Evolutionary conservation across 2,888 invertebrate genomes (phyloP).

Genomic region (Noctua pronuba): DNA sequence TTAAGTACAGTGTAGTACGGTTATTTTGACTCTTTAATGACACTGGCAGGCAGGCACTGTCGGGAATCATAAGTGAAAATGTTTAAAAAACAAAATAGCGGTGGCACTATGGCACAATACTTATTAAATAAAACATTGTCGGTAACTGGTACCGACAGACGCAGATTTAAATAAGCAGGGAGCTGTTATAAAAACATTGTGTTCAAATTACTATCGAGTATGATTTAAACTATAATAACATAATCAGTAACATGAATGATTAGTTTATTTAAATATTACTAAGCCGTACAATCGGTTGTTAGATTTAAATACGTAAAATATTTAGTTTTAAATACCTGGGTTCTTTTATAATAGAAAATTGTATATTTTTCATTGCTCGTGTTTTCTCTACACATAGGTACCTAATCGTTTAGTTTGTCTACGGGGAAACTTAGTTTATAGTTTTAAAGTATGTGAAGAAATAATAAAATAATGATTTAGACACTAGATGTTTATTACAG

Average conservation of each 20-base stretch:
- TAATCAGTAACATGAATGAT: slow-evolving; percentile 9
- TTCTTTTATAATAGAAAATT: slow-evolving; percentile 11
- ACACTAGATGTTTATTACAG: neutral
- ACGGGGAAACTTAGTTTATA: neutral
- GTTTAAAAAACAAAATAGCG: neutral
- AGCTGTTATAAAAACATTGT: slow-evolving; percentile 6
- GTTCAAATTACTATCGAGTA: neutral
- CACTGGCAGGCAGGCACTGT: too few relatives aligned
- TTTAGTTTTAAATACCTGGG: slow-evolving; percentile 16
- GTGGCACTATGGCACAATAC: neutral
- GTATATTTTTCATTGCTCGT: neutral
- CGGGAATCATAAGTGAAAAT: neutral
- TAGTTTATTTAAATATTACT: slow-evolving; percentile 30
- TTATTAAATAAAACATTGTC: neutral
- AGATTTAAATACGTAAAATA: slow-evolving; percentile 29
- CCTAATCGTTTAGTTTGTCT: neutral
- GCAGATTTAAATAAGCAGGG: slow-evolving; percentile 6
- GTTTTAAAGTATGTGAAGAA: neutral
- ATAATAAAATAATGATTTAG: neutral
- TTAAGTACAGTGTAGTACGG: neutral
- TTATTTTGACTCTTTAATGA: too few relatives aligned
- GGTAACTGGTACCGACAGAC: neutral
- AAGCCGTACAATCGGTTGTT: slow-evolving; percentile 47
- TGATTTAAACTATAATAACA: slow-evolving; percentile 18
- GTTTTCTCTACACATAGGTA: too few relatives aligned